Evolutionary conservation across 1,140 invertebrate genomes (phyloP), one percentile per base, ranked within the genome.

Genomic region (Callitettix versicolor): DNA sequence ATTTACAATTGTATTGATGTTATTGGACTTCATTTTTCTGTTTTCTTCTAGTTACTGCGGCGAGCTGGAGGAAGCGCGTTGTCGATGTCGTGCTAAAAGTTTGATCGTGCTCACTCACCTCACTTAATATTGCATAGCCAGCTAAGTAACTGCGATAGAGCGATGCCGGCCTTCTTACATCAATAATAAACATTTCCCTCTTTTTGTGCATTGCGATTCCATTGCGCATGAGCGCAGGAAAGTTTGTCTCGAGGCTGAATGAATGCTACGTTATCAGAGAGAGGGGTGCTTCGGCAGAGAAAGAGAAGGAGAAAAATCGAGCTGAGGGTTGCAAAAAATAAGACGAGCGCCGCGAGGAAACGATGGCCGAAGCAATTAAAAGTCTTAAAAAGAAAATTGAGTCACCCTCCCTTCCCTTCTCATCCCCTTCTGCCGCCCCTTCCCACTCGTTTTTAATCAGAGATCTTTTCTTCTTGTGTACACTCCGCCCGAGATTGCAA

Each of bases 331-430:
- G 56, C 56, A 60, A 60, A 60, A 54, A 60, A 60, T 53, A 60
- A 60, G 53, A 57, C 40, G 58, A 57, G 52, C 55, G 55, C 58
- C 56, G 58, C 42, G 56, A 53, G 60, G 53, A 56, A 56, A 53
- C 60, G 62, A 63, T 63, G 62, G 62, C 62, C 60, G 60, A 59
- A 63, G 62, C 62, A 63, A 63, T 63, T 63, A 63, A 63, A 63
- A 63, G 60, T 63, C 62, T 63, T 63, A 63, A 63, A 63, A 63
- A 63, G 62, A 63, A 63, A 63, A 63, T 63, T 62, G 60, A 63
- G 55, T 58, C 60, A 41, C 60, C 57, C 57, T 51, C 53, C 51
- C 57, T 50, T 42, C 26, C 9, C 3, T 4, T 9, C 26, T 9
- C 26, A 9, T 30, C 9, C 26, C 26, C 26, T 9, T 56, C 44